phyloP scores from a whole-genome alignment of 2,113 vertebrate species.

The Chamaetylas fuelleborni region DNA sequence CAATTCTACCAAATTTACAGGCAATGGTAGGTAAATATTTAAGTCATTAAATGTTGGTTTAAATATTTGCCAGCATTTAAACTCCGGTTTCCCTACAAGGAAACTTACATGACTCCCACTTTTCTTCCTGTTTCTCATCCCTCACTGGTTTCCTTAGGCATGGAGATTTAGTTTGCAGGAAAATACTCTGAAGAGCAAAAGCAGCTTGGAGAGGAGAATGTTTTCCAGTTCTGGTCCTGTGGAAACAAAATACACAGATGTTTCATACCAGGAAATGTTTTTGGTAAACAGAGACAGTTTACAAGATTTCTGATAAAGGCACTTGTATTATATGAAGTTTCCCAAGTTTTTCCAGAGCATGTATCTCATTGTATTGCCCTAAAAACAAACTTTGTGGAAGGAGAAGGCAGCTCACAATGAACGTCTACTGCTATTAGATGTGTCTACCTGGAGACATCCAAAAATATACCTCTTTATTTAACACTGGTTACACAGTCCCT shows the following conservation, averaged over 20 bases:
- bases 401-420: not conserved
- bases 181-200: not conserved
- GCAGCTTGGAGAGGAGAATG: not conserved
- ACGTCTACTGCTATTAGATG: not conserved
- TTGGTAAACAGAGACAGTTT: not conserved
- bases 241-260: not conserved
- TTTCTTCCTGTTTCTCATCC: not conserved
- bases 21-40: not conserved
- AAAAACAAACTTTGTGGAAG: not conserved
- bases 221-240: not conserved
- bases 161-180: not conserved
- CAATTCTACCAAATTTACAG: not conserved
- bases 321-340: not conserved
- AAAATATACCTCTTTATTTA: not conserved
- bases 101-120: accelerated
- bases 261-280: not conserved
- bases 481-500: not conserved
- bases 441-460: not conserved
- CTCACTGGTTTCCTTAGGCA: not conserved
- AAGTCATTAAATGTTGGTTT: not conserved
- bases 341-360: not conserved
- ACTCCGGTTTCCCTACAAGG: accelerated
- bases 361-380: not conserved
- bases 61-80: not conserved
- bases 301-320: not conserved